Conservation (phyloP, 2,888 invertebrate species). For the Punctoribates punctum region DNA sequence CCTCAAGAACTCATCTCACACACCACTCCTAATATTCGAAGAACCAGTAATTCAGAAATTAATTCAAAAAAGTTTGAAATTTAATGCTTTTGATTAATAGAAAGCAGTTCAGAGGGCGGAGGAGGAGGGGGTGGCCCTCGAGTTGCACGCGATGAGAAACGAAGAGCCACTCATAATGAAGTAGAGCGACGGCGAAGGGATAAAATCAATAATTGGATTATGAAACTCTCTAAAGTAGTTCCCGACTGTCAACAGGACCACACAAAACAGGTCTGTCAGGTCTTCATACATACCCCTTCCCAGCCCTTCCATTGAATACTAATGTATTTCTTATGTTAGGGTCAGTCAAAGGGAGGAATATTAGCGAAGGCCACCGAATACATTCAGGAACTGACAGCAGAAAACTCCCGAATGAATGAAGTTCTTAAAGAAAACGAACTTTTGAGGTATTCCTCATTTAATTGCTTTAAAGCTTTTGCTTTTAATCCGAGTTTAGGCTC, state of each 20-base stretch:
- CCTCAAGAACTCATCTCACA: slow-evolving; percentile 53
- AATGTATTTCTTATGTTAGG: background rate
- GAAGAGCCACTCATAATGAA: slow-evolving; percentile 50
- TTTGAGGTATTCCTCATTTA: slow-evolving; percentile 38
- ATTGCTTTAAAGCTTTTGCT: background rate
- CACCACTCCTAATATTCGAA: background rate
- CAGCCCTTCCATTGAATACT: slow-evolving; percentile 24
- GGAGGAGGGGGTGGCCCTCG: slow-evolving; percentile 44
- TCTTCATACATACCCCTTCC: too few relatives aligned
- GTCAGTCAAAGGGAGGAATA: slow-evolving; percentile 88
- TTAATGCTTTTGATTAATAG: background rate
- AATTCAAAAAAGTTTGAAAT: background rate
- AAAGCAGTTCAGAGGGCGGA: background rate
- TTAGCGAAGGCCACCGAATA: slow-evolving; percentile 93
- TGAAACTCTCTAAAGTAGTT: slow-evolving; percentile 82
- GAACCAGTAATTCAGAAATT: background rate
- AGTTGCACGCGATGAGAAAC: slow-evolving; percentile 48
- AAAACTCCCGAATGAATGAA: slow-evolving; percentile 46
- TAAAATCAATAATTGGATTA: slow-evolving; percentile 96
- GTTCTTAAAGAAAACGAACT: slow-evolving; percentile 48
- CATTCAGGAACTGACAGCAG: slow-evolving; percentile 70
- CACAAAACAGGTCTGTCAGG: slow-evolving; percentile 58
- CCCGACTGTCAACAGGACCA: slow-evolving; percentile 65
- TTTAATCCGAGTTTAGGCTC: too few relatives aligned
- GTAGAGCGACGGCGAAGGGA: slow-evolving; percentile 88